Evolutionary conservation across 2,797 vertebrate species (phyloP).

Genomic region (Cyclopterus lumpus): DNA sequence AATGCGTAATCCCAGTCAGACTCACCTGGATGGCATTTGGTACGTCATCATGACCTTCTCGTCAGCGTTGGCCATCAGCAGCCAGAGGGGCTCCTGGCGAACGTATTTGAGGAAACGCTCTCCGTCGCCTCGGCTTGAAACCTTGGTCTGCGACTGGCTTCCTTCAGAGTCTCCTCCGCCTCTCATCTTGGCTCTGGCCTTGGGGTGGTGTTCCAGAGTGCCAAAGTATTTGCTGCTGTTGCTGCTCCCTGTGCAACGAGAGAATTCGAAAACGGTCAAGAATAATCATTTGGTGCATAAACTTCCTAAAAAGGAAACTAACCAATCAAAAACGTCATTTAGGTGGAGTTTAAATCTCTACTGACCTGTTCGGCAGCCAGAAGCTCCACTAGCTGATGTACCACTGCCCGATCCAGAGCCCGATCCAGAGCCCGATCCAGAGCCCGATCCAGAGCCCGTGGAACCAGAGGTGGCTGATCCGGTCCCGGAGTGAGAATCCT

Average conservation of each 20-base stretch:
- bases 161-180: constrained; percentile 44
- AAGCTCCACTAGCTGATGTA: constrained; percentile 82
- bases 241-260: constrained; percentile 85
- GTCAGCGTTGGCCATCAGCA: constrained; percentile 89
- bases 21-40: constrained; percentile 91
- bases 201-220: constrained; percentile 89
- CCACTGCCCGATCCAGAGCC: constrained; percentile 79
- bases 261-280: neutral
- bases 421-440: constrained; percentile 80
- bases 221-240: constrained; percentile 95
- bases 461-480: constrained; percentile 91
- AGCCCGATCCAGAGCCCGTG: constrained; percentile 88
- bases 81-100: constrained; percentile 92
- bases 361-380: constrained; percentile 88
- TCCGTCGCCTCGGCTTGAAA: constrained; percentile 62
- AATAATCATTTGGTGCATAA: neutral
- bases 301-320: neutral
- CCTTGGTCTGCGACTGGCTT: constrained; percentile 55
- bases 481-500: constrained; percentile 88
- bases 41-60: constrained; percentile 94
- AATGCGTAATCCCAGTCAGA: neutral
- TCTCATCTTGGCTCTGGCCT: constrained; percentile 66
- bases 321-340: neutral
- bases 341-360: neutral
- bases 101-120: constrained; percentile 85